Percentiles rank a stretch among this genome's conserved stretches.
Evolutionary conservation across 2,888 invertebrate genomes (phyloP).

Genomic region (Catocala nupta): DNA sequence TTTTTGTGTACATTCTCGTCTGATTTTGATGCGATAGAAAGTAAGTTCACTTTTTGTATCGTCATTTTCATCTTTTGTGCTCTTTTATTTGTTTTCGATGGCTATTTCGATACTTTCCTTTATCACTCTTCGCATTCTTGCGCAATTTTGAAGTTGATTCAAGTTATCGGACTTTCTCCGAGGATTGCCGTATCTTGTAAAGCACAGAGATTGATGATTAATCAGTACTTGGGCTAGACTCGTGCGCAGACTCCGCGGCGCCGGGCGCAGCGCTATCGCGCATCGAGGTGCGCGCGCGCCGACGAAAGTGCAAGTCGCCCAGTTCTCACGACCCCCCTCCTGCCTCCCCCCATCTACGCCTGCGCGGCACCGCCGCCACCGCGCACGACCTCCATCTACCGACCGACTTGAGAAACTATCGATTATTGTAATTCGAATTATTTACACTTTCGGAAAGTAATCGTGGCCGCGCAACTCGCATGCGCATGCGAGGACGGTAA

Average conservation of each 20-base stretch:
- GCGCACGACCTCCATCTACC: slow-evolving; percentile 58
- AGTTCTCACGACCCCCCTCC: slow-evolving; percentile 79
- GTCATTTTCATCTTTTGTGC: slow-evolving; percentile 61
- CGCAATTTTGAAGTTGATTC: slow-evolving; percentile 32
- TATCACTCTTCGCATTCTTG: slow-evolving; percentile 30
- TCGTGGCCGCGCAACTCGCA: slow-evolving; percentile 60
- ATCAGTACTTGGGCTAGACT: slow-evolving; percentile 66
- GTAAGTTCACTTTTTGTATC: slow-evolving; percentile 69
- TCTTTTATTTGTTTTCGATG: slow-evolving; percentile 48
- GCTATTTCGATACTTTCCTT: slow-evolving; percentile 43
- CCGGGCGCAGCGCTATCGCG: slow-evolving; percentile 62
- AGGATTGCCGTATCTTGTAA: slow-evolving; percentile 48
- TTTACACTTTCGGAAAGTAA: slow-evolving; percentile 75
- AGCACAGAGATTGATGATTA: slow-evolving; percentile 65
- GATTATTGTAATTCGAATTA: slow-evolving; percentile 75
- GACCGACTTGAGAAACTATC: slow-evolving; percentile 66
- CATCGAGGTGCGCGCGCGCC: slow-evolving; percentile 70
- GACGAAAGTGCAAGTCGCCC: slow-evolving; percentile 85
- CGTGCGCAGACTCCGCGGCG: slow-evolving; percentile 79
- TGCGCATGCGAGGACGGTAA: slow-evolving; percentile 67
- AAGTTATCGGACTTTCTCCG: slow-evolving; percentile 56
- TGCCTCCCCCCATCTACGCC: slow-evolving; percentile 28
- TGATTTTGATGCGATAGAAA: slow-evolving; percentile 70
- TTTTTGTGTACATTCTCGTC: slow-evolving; percentile 64
- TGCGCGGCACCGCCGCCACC: slow-evolving; percentile 42